A percentile compares a stretch with the other conserved stretches of the same genome.
Conservation (phyloP, 1,140 invertebrate species). For the Drosophila fuyamai region DNA sequence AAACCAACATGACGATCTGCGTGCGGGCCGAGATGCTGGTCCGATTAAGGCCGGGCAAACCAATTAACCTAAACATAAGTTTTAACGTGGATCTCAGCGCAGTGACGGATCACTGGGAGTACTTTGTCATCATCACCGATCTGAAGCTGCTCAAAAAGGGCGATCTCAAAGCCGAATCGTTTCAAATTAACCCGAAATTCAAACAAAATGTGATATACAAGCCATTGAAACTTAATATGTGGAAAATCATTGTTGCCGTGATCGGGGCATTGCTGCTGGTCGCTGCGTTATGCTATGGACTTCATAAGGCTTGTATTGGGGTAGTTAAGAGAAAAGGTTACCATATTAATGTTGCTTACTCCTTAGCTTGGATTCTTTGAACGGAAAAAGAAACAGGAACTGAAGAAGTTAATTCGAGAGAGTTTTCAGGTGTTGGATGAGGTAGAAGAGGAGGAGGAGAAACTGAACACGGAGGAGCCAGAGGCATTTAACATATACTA, state of each 20-base stretch:
- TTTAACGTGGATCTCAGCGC: constrained; percentile 74
- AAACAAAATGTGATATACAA: constrained; percentile 78
- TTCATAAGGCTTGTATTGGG: constrained; percentile 69
- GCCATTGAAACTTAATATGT: constrained; percentile 57
- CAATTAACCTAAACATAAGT: constrained; percentile 67
- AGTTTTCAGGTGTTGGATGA: background rate
- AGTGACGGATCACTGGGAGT: constrained; percentile 80
- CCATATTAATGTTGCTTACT: background rate
- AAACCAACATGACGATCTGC: constrained; percentile 68
- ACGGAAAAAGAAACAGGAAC: constrained; percentile 73
- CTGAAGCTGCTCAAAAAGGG: constrained; percentile 64
- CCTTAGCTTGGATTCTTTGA: constrained; percentile 77
- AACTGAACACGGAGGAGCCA: background rate
- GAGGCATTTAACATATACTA: no score
- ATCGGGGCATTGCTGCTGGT: constrained; percentile 72
- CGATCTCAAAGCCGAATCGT: constrained; percentile 46
- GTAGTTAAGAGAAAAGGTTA: no score
- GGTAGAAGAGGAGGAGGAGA: background rate
- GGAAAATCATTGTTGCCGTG: constrained; percentile 70
- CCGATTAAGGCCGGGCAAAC: constrained; percentile 67
- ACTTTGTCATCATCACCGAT: constrained; percentile 71
- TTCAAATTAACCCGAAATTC: constrained; percentile 57
- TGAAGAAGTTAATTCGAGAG: constrained; percentile 12
- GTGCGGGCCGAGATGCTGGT: constrained; percentile 68
- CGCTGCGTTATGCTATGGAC: constrained; percentile 57